Evolutionary conservation across 2,888 invertebrate genomes (phyloP).

Genomic region (Saturnia pavonia): DNA sequence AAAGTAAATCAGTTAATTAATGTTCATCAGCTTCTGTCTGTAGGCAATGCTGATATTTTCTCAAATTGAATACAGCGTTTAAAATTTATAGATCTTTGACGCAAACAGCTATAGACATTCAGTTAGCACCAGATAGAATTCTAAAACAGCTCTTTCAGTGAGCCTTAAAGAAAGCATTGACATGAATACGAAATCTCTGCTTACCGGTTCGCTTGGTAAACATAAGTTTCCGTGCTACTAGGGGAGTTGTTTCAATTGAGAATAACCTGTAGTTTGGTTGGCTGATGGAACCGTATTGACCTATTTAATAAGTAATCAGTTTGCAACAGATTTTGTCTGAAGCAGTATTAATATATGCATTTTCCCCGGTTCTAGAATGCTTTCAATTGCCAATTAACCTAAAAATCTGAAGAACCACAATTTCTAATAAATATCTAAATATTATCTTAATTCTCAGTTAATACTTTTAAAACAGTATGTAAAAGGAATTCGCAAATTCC

Average conservation of each 20-base stretch:
- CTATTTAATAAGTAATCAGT: neutral
- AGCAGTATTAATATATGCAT: neutral
- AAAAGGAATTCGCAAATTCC: no score
- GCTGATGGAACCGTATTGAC: neutral
- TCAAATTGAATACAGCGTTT: neutral
- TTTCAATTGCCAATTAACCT: no score
- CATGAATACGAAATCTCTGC: constrained; percentile 47
- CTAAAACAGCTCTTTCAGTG: constrained; percentile 43
- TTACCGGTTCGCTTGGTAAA: constrained; percentile 11
- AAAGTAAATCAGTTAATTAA: no score
- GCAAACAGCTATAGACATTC: constrained; percentile 34
- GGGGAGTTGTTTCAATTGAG: constrained; percentile 2
- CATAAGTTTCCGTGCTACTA: constrained; percentile 16
- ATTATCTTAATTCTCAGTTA: no score
- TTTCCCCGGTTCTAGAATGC: neutral
- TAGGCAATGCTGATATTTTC: no score
- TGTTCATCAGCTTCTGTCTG: no score
- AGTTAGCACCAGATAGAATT: constrained; percentile 55
- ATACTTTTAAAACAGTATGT: no score
- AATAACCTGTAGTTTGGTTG: neutral
- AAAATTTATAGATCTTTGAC: constrained; percentile 28
- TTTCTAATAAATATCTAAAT: no score
- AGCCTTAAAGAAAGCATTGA: constrained; percentile 52
- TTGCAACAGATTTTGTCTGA: neutral
- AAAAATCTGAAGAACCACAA: no score